Percentiles rank a stretch among this genome's conserved stretches.
Conservation (phyloP, 2,888 invertebrate genomes). For the Polydrusus pterygomalis region DNA sequence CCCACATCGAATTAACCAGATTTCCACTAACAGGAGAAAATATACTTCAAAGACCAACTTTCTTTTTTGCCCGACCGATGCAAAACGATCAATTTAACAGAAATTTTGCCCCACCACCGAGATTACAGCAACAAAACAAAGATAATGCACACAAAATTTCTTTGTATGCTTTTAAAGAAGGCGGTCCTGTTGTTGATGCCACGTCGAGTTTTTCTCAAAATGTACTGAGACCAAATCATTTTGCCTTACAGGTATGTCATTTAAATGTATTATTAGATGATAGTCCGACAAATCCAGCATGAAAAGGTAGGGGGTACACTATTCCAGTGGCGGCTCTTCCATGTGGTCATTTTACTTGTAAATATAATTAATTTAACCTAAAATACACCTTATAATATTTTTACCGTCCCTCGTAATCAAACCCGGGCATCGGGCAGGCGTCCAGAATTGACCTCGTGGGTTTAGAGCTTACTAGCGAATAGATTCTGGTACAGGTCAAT, state of each 20-base stretch:
- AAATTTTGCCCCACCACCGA: slow-evolving; percentile 72
- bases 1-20: slow-evolving; percentile 66
- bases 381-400: no score
- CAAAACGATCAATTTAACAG: slow-evolving; percentile 70
- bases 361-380: no score
- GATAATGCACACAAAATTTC: slow-evolving; percentile 43
- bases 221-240: slow-evolving; percentile 54
- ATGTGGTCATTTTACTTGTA: no score
- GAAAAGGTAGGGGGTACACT: no score
- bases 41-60: slow-evolving; percentile 64
- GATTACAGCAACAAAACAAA: slow-evolving; percentile 58
- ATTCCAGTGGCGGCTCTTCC: no score
- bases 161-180: slow-evolving; percentile 51
- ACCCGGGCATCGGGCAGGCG: no score
- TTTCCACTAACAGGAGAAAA: slow-evolving; percentile 70
- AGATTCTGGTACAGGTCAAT: no score
- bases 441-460: no score
- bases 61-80: slow-evolving; percentile 60
- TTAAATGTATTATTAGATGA: no score
- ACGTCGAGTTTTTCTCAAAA: slow-evolving; percentile 54
- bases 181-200: slow-evolving; percentile 44
- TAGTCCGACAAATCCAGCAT: no score
- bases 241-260: slow-evolving; percentile 63
- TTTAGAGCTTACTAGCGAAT: no score
- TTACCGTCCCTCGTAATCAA: no score